A percentile compares a stretch with the other conserved stretches of the same genome.
phyloP scores from a whole-genome alignment of 2,888 invertebrate species.

The Hoplodrina ambigua region DNA sequence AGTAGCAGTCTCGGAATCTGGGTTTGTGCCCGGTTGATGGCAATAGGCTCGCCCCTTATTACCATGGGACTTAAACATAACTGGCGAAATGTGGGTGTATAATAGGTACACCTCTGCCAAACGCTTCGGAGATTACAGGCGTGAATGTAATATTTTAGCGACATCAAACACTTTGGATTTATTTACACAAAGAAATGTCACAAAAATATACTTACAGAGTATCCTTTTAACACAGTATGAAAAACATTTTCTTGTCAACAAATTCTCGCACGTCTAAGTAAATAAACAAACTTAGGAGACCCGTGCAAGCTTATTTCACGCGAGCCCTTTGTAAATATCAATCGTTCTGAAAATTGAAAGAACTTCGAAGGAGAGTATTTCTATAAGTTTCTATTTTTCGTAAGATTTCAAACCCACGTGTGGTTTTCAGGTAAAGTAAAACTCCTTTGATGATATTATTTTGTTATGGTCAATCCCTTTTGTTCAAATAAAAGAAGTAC shows the following conservation, averaged over 20 bases:
- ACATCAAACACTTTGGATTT: conserved; percentile 28
- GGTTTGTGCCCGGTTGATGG: too few relatives aligned
- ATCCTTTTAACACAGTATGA: conserved; percentile 14
- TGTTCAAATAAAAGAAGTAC: background rate
- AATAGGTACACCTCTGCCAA: too few relatives aligned
- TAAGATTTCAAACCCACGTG: conserved; percentile 3
- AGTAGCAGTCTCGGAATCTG: too few relatives aligned
- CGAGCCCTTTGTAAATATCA: conserved; percentile 36
- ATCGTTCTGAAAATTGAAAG: conserved; percentile 29
- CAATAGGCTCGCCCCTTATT: too few relatives aligned
- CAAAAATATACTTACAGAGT: conserved; percentile 16
- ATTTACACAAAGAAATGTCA: background rate
- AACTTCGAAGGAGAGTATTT: conserved; percentile 25
- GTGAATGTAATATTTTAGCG: background rate
- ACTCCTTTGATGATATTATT: conserved; percentile 14
- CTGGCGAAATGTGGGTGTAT: too few relatives aligned
- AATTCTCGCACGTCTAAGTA: conserved; percentile 28
- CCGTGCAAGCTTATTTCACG: conserved; percentile 37
- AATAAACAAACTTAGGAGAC: conserved; percentile 7
- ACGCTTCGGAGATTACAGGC: too few relatives aligned
- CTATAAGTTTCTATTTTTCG: background rate
- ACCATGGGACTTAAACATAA: too few relatives aligned
- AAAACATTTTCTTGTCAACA: conserved; percentile 24
- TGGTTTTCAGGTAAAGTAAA: conserved; percentile 5
- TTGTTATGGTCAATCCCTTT: background rate